Conservation (phyloP, 1,140 invertebrate genomes). For the Ditylenchus dipsaci region DNA sequence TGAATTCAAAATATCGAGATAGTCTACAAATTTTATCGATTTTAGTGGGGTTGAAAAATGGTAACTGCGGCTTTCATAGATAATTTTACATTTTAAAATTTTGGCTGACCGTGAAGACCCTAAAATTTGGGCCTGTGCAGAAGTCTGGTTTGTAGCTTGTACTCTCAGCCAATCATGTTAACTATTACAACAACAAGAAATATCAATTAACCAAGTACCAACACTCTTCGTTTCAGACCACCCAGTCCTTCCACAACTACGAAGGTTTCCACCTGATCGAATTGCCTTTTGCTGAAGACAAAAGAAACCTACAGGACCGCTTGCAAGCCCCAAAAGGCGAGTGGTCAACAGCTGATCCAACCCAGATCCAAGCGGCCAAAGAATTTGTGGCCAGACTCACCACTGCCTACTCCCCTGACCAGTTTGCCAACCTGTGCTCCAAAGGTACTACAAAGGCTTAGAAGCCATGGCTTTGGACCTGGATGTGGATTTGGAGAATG, state of each 20-base stretch:
- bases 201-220: no score
- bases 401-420: constrained; percentile 18
- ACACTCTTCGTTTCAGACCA: constrained; percentile 6
- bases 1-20: not conserved
- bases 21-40: no score
- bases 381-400: constrained; percentile 27
- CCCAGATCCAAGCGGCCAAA: constrained; percentile 25
- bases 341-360: constrained; percentile 5
- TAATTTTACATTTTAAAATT: no score
- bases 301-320: constrained; percentile 12
- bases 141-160: no score
- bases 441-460: constrained; percentile 27
- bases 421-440: constrained; percentile 30
- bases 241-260: constrained; percentile 15
- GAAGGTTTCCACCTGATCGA: constrained; percentile 41
- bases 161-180: no score
- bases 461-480: constrained; percentile 33
- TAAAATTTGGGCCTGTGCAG: no score
- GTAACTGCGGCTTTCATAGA: no score
- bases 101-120: no score
- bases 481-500: constrained; percentile 19
- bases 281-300: constrained; percentile 30
- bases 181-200: no score
- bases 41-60: no score
- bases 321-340: constrained; percentile 10